A percentile compares a stretch with the other conserved stretches of the same genome.
Conservation (phyloP, 2,888 invertebrate genomes). For the Pemphredon lugubris region DNA sequence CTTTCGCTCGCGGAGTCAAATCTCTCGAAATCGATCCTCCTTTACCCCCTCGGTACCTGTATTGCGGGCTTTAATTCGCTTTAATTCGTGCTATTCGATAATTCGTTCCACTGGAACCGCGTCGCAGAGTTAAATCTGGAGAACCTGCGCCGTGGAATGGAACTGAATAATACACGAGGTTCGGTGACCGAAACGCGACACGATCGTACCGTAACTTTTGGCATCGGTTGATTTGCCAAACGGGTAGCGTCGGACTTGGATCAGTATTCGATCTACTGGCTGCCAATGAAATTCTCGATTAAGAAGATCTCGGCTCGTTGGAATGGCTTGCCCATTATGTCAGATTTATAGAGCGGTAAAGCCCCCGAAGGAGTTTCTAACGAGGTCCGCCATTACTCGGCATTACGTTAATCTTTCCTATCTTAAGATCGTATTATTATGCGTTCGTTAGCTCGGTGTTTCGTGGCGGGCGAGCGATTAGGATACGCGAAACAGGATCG, state of each 20-base stretch:
- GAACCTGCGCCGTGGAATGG: slow-evolving; percentile 22
- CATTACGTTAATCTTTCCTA: slow-evolving; percentile 53
- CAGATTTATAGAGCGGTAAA: slow-evolving; percentile 27
- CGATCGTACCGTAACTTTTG: neutral
- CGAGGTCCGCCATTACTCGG: slow-evolving; percentile 23
- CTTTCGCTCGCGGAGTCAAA: slow-evolving; percentile 63
- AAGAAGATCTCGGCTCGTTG: slow-evolving; percentile 15
- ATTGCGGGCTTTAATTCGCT: slow-evolving; percentile 13
- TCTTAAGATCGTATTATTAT: slow-evolving; percentile 46
- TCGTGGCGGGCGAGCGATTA: neutral
- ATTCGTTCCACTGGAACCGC: slow-evolving; percentile 46
- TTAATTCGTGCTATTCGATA: slow-evolving; percentile 63
- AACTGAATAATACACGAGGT: slow-evolving; percentile 56
- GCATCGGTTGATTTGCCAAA: too few species aligned
- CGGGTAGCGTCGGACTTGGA: too few species aligned
- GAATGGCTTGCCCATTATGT: slow-evolving; percentile 42
- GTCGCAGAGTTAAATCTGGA: slow-evolving; percentile 56
- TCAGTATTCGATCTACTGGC: too few species aligned
- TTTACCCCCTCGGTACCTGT: slow-evolving; percentile 19
- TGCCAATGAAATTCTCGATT: slow-evolving; percentile 40
- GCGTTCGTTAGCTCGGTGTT: slow-evolving; percentile 9
- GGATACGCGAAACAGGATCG: neutral
- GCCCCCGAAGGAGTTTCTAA: slow-evolving; percentile 15
- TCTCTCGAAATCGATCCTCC: slow-evolving; percentile 70
- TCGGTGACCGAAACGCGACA: slow-evolving; percentile 48